Conservation (phyloP, 1,140 invertebrate genomes). For the Achatina immaculata region DNA sequence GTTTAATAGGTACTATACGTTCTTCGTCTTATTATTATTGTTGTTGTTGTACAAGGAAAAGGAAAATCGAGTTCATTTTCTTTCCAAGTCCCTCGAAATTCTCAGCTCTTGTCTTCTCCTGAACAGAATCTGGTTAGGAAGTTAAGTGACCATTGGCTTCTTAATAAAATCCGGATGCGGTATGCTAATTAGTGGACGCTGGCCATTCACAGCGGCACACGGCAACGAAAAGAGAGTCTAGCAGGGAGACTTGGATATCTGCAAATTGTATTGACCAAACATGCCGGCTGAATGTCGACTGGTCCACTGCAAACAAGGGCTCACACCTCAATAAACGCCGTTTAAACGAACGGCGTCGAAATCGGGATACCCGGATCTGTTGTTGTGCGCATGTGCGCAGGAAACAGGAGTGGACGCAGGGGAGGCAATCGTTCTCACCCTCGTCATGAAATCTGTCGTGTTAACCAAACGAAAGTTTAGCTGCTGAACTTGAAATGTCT, state of each 20-base stretch:
- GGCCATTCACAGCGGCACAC: neutral
- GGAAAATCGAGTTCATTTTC: no score
- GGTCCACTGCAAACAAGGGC: neutral
- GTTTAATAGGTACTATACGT: no score
- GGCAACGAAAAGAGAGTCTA: slow-evolving; percentile 2
- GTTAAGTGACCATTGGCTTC: slow-evolving; percentile 7
- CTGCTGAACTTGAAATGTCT: neutral
- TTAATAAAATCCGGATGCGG: slow-evolving; percentile 4
- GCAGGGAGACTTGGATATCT: neutral
- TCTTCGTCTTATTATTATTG: neutral
- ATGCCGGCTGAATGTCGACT: neutral
- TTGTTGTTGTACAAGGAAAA: neutral
- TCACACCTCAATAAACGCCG: slow-evolving; percentile 16
- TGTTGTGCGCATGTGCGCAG: slow-evolving; percentile 2
- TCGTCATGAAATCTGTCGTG: slow-evolving; percentile 9
- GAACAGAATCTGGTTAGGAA: slow-evolving; percentile 6
- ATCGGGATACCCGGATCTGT: neutral
- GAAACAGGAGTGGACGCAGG: slow-evolving; percentile 11
- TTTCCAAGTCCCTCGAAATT: no score
- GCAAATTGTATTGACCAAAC: slow-evolving; percentile 10
- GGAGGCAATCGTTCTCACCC: slow-evolving; percentile 1
- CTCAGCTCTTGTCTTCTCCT: no score
- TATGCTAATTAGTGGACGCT: neutral
- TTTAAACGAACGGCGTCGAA: slow-evolving; percentile 3
- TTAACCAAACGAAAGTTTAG: slow-evolving; percentile 9